These are phyloP conservation scores for Trochalopteron elliotii DNA, from an alignment of 2,113 vertebrate species.

Conservation along the genomic window DNA sequence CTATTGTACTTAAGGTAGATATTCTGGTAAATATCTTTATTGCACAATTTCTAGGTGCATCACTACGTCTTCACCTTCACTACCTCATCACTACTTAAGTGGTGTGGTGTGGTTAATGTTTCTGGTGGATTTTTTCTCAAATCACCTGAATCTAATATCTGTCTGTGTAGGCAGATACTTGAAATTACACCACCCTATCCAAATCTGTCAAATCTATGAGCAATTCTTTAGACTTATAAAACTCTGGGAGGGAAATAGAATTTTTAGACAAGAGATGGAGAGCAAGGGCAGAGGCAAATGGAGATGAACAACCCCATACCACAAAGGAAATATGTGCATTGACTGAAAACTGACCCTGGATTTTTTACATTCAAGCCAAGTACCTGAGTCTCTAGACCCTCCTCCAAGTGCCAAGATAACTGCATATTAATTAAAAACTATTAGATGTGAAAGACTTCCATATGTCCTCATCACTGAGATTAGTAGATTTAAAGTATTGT, in stretches of 20 bases:
- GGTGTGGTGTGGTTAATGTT: background rate
- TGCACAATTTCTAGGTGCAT: background rate
- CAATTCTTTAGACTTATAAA: background rate
- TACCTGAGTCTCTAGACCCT: background rate
- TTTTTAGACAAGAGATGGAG: background rate
- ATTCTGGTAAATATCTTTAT: background rate
- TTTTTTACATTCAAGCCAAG: background rate
- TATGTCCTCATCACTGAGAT: background rate
- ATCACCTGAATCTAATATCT: background rate
- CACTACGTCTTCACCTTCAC: background rate
- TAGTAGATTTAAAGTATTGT: background rate
- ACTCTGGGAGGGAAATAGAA: background rate
- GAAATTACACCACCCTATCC: background rate
- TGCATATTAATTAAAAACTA: background rate
- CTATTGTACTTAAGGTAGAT: background rate
- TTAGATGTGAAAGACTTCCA: background rate
- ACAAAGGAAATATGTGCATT: background rate
- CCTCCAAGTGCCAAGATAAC: background rate
- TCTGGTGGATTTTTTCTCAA: background rate
- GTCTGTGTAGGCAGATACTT: background rate
- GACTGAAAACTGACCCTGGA: background rate
- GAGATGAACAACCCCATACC: accelerated
- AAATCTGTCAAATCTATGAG: background rate
- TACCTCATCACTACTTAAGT: background rate
- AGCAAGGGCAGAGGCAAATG: background rate